Base-by-base conservation (phyloP, 2,888 invertebrate genomes). In the Pemphredon lugubris region DNA sequence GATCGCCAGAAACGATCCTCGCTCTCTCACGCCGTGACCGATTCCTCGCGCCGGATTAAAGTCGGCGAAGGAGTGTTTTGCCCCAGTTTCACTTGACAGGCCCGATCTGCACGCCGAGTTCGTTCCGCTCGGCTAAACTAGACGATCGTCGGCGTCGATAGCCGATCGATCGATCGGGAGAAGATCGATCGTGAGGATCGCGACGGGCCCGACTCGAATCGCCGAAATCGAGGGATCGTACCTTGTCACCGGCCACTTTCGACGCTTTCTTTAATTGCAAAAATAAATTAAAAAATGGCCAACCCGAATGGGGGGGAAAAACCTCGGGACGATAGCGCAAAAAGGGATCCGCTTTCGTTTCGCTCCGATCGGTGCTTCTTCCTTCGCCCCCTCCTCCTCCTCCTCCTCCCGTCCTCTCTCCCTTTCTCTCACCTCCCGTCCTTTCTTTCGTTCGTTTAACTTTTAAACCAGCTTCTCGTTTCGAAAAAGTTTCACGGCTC, bases 1-100 rank as follows among this genome's bases (percentile, higher is more conserved):
- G 66, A 51, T 48, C 37, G 2, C 14, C 9, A 5, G 26, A 20
- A 37, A 53, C 40, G 42, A 30, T 42, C 18, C 21, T 30, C 7
- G 32, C 58, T 63, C 73, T 77, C 77, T 78, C 75, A 68, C 74
- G 76, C 69, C 82, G 83, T 83, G 82, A 82, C 84, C 79, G 83
- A 84, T 84, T 79, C 68, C 73, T 53, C 75, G 76, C 74, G 69
- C 64, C 83, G 83, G 82, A 83, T 84, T 79, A 76, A 83, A 73
- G 77, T 80, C 75, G 79, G 65, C 73, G 63, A 77, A 75, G 71
- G 68, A 80, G 77, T 83, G 84, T 86, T 86, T 84, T 84, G 87
- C 82, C 83, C 84, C 81, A 86, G 86, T 86, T 87, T 86, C 81
- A 68, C 75, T 73, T 76, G 78, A 74, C 78, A 75, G 79, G 74